These are phyloP conservation scores for Forbesichthys papilliferus DNA, from an alignment of 2,113 vertebrate species.

Conservation along the genomic window DNA sequence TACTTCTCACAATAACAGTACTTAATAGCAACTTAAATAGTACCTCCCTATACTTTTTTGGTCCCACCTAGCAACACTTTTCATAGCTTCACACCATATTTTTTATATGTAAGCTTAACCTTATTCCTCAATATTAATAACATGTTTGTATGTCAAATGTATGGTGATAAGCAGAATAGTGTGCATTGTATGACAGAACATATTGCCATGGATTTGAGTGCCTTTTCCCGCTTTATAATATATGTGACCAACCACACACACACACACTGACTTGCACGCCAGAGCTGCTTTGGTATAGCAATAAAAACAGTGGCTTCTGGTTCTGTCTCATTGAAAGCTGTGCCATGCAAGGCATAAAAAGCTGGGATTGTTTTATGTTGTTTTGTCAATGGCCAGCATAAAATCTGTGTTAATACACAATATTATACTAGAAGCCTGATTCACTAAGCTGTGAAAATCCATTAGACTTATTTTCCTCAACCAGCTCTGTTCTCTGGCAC, in stretches of 20 bases:
- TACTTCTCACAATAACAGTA: too few species aligned
- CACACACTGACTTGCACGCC: neutral
- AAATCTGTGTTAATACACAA: neutral
- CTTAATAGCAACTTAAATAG: too few species aligned
- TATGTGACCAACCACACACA: constrained; percentile 4
- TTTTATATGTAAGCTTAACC: too few species aligned
- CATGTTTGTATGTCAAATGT: neutral
- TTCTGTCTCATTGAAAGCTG: constrained; percentile 43
- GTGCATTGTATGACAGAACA: constrained; percentile 46
- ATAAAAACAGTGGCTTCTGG: constrained; percentile 44
- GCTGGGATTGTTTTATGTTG: constrained; percentile 20
- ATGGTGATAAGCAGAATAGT: constrained; percentile 26
- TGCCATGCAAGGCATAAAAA: constrained; percentile 23
- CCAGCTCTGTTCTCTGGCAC: constrained; percentile 15
- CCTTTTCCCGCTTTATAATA: constrained; percentile 23
- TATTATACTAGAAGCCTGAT: neutral
- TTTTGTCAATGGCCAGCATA: neutral
- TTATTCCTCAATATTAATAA: too few species aligned
- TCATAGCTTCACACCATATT: too few species aligned
- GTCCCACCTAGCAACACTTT: too few species aligned
- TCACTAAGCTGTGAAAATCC: constrained; percentile 5
- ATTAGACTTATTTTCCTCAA: neutral
- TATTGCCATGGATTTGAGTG: constrained; percentile 44
- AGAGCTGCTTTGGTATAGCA: constrained; percentile 34
- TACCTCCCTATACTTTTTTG: too few species aligned